A percentile compares a stretch with the other conserved stretches of the same genome.
Conservation (phyloP, 2,797 vertebrate species). For the Cryptoblepharus egeriae region DNA sequence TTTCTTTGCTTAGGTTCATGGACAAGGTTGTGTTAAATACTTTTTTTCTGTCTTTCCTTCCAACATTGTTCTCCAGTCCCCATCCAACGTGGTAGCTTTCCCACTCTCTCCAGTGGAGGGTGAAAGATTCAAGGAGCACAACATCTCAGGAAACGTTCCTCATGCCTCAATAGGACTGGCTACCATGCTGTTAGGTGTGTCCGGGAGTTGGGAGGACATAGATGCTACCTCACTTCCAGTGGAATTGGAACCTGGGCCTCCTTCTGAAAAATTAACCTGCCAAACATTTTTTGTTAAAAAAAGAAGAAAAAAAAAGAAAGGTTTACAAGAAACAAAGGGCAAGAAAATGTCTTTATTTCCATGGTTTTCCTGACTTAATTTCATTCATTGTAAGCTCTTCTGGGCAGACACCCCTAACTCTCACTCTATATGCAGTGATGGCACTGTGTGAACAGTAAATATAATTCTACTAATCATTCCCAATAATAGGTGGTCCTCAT, state of each 20-base stretch:
- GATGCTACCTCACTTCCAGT: conserved; percentile 98
- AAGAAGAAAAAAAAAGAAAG: conserved; percentile 40
- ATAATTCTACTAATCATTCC: conserved; percentile 50
- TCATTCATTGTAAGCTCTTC: neutral
- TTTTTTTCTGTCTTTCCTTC: conserved; percentile 64
- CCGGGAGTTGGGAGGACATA: conserved; percentile 98
- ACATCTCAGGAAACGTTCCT: conserved; percentile 73
- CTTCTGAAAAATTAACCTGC: conserved; percentile 97
- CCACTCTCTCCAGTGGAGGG: conserved; percentile 77
- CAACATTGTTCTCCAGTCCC: conserved; percentile 70
- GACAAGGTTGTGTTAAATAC: conserved; percentile 77
- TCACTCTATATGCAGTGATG: no score
- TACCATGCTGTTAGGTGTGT: conserved; percentile 99
- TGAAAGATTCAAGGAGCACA: conserved; percentile 68
- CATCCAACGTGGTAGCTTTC: conserved; percentile 66
- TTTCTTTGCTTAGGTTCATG: conserved; percentile 75
- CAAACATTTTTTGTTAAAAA: conserved; percentile 21
- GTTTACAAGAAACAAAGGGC: conserved; percentile 16
- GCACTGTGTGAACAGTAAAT: no score
- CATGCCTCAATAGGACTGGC: conserved; percentile 98
- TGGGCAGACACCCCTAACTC: neutral
- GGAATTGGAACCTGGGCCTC: conserved; percentile 96
- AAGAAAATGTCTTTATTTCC: neutral
- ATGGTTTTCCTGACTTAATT: neutral
- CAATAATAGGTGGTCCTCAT: conserved; percentile 68